These are phyloP conservation scores for Schrankia costaestrigalis DNA, from an alignment of 2,888 invertebrate species.

Conservation along the genomic window DNA sequence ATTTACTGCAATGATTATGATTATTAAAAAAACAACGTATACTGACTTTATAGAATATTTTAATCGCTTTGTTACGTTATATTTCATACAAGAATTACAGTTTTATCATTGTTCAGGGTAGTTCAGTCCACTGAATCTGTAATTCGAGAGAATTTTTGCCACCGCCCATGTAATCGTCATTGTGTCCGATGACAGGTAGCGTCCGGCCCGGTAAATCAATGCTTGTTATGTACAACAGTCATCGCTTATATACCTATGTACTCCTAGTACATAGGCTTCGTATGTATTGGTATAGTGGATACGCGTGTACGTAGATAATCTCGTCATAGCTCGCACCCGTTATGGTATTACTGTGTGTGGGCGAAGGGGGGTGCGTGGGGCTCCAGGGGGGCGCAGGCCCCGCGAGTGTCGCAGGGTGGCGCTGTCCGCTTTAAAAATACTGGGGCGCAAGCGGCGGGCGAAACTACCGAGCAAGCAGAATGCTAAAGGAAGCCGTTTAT, in stretches of 20 bases:
- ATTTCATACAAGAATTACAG: too few relatives aligned
- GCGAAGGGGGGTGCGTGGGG: conserved; percentile 41
- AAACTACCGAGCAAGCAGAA: conserved; percentile 65
- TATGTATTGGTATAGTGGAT: conserved; percentile 61
- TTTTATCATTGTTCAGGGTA: conserved; percentile 20
- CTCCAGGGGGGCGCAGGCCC: conserved; percentile 39
- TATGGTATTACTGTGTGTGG: conserved; percentile 78
- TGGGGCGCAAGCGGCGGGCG: conserved; percentile 54
- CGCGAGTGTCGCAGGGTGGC: conserved; percentile 68
- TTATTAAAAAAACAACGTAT: too few relatives aligned
- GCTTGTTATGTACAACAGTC: conserved; percentile 61
- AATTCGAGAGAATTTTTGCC: conserved; percentile 46
- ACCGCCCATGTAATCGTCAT: conserved; percentile 54
- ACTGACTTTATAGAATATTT: too few relatives aligned
- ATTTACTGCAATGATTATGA: too few relatives aligned
- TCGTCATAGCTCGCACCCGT: conserved; percentile 80
- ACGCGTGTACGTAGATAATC: conserved; percentile 77
- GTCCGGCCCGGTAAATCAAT: conserved; percentile 73
- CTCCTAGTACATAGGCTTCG: conserved; percentile 60
- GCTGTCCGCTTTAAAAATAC: conserved; percentile 79
- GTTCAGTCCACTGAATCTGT: conserved; percentile 9
- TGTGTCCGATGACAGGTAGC: conserved; percentile 65
- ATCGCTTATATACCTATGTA: conserved; percentile 69
- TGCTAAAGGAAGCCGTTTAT: conserved; percentile 72
- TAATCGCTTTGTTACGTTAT: too few relatives aligned